These are phyloP conservation scores for Marisa cornuarietis DNA, from an alignment of 1,140 invertebrate species.

Conservation along the genomic window DNA sequence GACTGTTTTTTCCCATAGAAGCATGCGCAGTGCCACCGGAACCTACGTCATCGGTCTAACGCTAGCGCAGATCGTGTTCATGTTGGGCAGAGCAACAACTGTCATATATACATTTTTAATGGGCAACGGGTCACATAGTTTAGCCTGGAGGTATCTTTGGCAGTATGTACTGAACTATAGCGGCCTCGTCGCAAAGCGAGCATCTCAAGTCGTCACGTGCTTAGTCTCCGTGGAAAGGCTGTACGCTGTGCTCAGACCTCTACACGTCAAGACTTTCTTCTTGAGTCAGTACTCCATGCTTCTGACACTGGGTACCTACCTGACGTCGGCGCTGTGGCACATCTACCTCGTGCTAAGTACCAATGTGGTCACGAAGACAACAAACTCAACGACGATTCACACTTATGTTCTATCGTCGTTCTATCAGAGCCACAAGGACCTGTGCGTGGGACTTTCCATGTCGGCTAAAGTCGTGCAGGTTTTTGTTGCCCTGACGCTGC, in stretches of 20 bases:
- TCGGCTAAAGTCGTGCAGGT: not conserved
- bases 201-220: constrained; percentile 11
- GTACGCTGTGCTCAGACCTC: constrained; percentile 16
- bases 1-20: constrained; percentile 1
- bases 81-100: not conserved
- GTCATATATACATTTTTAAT: not conserved
- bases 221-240: constrained; percentile 11
- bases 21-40: constrained; percentile 18
- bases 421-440: not conserved
- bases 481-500: not conserved
- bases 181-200: constrained; percentile 3
- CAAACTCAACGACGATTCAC: not conserved
- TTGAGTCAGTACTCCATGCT: not conserved
- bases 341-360: not conserved
- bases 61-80: constrained; percentile 15
- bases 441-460: not conserved
- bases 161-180: constrained; percentile 8
- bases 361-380: not conserved
- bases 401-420: not conserved
- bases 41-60: constrained; percentile 22
- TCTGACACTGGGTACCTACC: not conserved
- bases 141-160: not conserved
- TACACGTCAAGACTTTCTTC: constrained; percentile 9
- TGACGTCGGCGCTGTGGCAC: not conserved
- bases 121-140: not conserved